Conservation (phyloP, 2,888 invertebrate genomes). For the Campoplex capitator region DNA sequence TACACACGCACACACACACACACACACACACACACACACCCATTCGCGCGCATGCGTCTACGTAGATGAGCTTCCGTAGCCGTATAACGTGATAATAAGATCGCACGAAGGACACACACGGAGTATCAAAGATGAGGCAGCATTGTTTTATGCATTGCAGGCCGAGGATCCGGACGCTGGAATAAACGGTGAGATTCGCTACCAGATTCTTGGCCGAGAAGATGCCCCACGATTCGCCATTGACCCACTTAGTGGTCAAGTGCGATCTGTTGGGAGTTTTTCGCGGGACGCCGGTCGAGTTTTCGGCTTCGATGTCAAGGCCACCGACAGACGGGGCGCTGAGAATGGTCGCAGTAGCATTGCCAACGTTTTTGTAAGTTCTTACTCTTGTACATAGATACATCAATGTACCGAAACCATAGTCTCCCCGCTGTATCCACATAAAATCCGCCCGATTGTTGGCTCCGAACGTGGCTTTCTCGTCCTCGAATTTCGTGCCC, state of each 20-base stretch:
- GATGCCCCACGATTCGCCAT: slow-evolving; percentile 91
- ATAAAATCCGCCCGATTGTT: not conserved
- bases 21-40: too few species aligned
- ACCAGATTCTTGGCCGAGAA: slow-evolving; percentile 91
- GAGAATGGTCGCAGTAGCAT: slow-evolving; percentile 94
- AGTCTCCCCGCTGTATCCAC: not conserved
- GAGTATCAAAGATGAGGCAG: slow-evolving; percentile 49
- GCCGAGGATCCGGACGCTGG: slow-evolving; percentile 92
- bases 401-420: not conserved
- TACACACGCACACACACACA: not conserved
- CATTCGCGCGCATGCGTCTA: not conserved
- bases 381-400: slow-evolving; percentile 12
- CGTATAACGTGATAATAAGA: slow-evolving; percentile 47
- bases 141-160: slow-evolving; percentile 80
- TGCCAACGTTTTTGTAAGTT: slow-evolving; percentile 93
- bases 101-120: slow-evolving; percentile 43
- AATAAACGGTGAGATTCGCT: slow-evolving; percentile 91
- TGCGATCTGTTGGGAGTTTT: slow-evolving; percentile 90
- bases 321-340: slow-evolving; percentile 92
- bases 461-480: slow-evolving; percentile 6
- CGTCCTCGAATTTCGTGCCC: not conserved
- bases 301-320: slow-evolving; percentile 95
- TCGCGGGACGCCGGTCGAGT: slow-evolving; percentile 90
- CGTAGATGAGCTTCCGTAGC: slow-evolving; percentile 17
- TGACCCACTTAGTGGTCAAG: slow-evolving; percentile 91